Percentiles rank a stretch among this genome's conserved stretches.
Evolutionary conservation across 2,888 invertebrate species (phyloP).

Genomic region (Teinopalpus imperialis): DNA sequence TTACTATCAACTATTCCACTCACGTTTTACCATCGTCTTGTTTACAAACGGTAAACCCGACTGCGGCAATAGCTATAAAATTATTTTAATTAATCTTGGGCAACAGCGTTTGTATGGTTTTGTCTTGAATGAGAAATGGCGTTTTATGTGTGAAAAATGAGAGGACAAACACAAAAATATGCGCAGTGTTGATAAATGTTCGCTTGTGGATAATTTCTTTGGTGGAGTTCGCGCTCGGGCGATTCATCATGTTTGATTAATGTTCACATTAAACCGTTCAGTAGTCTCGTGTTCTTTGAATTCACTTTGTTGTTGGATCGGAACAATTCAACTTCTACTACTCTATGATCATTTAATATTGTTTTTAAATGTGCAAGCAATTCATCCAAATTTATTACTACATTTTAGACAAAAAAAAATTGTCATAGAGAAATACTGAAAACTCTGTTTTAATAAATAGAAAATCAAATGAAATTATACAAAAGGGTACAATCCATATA

Average conservation of each 20-base stretch:
- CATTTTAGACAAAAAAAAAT: too few relatives aligned
- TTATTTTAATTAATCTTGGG: conserved; percentile 25
- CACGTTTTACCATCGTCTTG: conserved; percentile 42
- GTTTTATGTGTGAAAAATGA: conserved; percentile 26
- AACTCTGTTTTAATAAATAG: too few relatives aligned
- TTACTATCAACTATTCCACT: conserved; percentile 52
- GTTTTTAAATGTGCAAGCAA: too few relatives aligned
- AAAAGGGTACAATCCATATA: too few relatives aligned
- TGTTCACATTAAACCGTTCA: conserved; percentile 29
- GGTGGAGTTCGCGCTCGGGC: conserved; percentile 26
- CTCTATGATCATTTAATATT: too few relatives aligned
- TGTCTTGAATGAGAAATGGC: conserved; percentile 9
- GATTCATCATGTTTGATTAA: conserved; percentile 28
- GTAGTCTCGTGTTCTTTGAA: conserved; percentile 10
- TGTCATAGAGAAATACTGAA: too few relatives aligned
- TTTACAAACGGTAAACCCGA: conserved; percentile 36
- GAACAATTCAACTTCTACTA: too few relatives aligned
- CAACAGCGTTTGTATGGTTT: conserved; percentile 15
- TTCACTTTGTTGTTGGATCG: conserved; percentile 5
- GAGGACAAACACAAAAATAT: conserved; percentile 34
- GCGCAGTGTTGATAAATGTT: conserved; percentile 40
- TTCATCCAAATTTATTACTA: too few relatives aligned
- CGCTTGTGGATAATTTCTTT: conserved; percentile 45
- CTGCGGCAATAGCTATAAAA: conserved; percentile 29
- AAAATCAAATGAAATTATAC: too few relatives aligned